Base-by-base conservation (phyloP, 2,113 vertebrate genomes). In the Neotragus pygmaeus region DNA sequence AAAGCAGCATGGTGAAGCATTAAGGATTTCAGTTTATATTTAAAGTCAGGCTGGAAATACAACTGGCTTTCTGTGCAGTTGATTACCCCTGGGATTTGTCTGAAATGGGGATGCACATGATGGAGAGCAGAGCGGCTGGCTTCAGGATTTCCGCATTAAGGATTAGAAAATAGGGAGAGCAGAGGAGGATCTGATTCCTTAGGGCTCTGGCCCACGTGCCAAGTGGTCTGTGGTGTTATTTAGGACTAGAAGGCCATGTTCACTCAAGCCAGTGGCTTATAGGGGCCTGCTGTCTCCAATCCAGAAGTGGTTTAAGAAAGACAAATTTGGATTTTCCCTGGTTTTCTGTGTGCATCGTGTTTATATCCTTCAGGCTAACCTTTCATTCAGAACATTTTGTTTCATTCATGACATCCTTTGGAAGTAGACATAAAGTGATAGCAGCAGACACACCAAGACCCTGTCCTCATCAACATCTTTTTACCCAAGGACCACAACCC, bases 1-100 rank as follows among this genome's bases (percentile, higher is more conserved):
- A 14, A 62, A 94, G 81, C 81, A 77, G 53, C 80, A 73, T 1
- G 0, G 85, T 39, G 27, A 91, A 91, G 47, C 94, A 84, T 86
- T 94, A 64, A 89, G 39, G 70, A 95, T 91, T 96, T 97, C 75
- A 58, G 91, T 87, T 95, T 70, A 51, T 94, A 57, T 90, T 95
- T 91, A 93, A 96, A 96, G 90, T 81, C 94, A 70, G 88, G 73
- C 96, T 97, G 88, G 82, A 93, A 96, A 60, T 94, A 55, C 88
- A 80, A 55, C 90, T 60, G 82, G 88, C 23, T 0, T 85, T 92
- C 92, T 88, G 88, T 82, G 95, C 84, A 58, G 95, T 55, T 95
- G 95, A 97, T 96, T 96, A 73, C 96, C 94, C 92, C 0, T 15
- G 94, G 85, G 96, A 87, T 75, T 13, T 83, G 94, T 92, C 92